Percentiles rank a stretch among this genome's conserved stretches.
Conservation (phyloP, 30 jellyfish, hydroid and myxozoan genomes). For the Aurelia coerulea region DNA sequence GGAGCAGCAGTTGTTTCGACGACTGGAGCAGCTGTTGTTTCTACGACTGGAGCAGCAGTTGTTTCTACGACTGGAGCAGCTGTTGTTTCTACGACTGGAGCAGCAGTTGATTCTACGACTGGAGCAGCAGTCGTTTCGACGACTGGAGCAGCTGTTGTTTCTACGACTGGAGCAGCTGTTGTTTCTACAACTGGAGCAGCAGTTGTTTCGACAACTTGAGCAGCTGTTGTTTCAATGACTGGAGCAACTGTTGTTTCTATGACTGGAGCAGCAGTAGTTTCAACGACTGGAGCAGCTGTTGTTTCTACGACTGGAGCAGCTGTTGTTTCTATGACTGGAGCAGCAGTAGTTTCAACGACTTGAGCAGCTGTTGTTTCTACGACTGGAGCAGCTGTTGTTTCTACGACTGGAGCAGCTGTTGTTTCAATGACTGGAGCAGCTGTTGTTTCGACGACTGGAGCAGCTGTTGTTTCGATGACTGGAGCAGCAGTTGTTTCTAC, state of each 20-base stretch:
- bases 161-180: too few species aligned
- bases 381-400: conserved; percentile 44
- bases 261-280: too few species aligned
- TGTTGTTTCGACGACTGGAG: conserved; percentile 18
- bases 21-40: conserved; percentile 30
- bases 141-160: too few species aligned
- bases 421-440: conserved; percentile 14
- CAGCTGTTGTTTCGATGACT: neutral
- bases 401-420: conserved; percentile 9
- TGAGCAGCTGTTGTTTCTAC: conserved; percentile 24
- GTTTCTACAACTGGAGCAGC: too few species aligned
- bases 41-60: conserved; percentile 16
- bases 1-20: conserved; percentile 34
- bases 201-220: too few species aligned
- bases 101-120: conserved; percentile 48
- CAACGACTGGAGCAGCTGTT: conserved; percentile 40
- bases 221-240: too few species aligned
- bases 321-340: conserved; percentile 37
- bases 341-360: conserved; percentile 20
- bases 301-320: conserved; percentile 32
- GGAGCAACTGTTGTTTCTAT: too few species aligned
- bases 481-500: conserved; percentile 34
- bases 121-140: too few species aligned
- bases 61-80: neutral
- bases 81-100: conserved; percentile 27